Conservation (phyloP, 2,797 vertebrate species). For the Pseudochaenichthys georgianus region DNA sequence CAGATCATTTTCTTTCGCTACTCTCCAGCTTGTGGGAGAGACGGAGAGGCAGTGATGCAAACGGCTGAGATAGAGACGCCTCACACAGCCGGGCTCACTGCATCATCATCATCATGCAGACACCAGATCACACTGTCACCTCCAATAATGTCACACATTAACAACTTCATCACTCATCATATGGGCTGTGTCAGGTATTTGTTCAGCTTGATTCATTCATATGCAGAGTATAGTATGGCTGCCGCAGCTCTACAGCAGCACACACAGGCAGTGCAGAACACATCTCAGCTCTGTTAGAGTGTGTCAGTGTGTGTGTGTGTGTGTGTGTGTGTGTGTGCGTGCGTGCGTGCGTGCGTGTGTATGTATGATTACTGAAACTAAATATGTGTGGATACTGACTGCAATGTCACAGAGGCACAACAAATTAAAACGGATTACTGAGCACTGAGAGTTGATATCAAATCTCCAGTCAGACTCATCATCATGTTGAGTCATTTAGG, state of each 20-base stretch:
- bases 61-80: constrained; percentile 41
- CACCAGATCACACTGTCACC: constrained; percentile 66
- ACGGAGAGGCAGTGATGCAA: constrained; percentile 52
- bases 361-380: background rate
- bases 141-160: constrained; percentile 75
- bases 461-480: background rate
- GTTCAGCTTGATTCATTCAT: too few species aligned
- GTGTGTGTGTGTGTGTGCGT: background rate
- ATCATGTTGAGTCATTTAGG: background rate
- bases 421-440: background rate
- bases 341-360: background rate
- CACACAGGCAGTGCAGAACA: too few species aligned
- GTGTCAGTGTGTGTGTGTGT: background rate
- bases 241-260: too few species aligned
- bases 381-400: background rate
- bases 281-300: too few species aligned
- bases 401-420: background rate
- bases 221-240: too few species aligned
- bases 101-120: constrained; percentile 49
- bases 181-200: constrained; percentile 50
- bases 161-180: constrained; percentile 73
- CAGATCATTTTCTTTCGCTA: constrained; percentile 48
- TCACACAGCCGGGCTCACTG: constrained; percentile 34
- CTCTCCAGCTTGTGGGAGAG: constrained; percentile 37
- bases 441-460: background rate